Evolutionary conservation across 2,797 vertebrate genomes (phyloP).

Genomic region (Brachymystax lenok): DNA sequence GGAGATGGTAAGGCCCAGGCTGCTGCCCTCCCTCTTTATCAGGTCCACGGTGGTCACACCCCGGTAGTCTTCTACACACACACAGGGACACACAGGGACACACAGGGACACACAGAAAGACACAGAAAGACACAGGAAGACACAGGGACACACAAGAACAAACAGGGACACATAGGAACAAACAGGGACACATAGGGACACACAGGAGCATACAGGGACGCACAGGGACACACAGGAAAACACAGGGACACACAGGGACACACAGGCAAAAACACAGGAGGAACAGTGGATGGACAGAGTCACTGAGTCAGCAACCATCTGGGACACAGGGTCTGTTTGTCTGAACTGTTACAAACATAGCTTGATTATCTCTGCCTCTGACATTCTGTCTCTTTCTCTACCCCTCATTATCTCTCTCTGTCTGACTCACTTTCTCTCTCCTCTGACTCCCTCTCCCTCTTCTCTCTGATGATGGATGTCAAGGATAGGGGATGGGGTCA

Average conservation of each 20-base stretch:
- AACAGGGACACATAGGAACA: conserved; percentile 31
- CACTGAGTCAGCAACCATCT: conserved; percentile 47
- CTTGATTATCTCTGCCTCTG: conserved; percentile 1
- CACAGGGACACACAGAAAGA: conserved; percentile 50
- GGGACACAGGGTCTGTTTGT: conserved; percentile 47
- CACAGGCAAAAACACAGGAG: conserved; percentile 50
- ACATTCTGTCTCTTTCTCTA: conserved; percentile 1
- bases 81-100: conserved; percentile 55
- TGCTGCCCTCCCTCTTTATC: conserved; percentile 96
- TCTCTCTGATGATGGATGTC: conserved; percentile 28
- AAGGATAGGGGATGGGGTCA: conserved; percentile 14
- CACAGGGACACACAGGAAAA: conserved; percentile 45
- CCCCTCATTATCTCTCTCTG: conserved; percentile 2
- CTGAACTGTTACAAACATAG: conserved; percentile 41
- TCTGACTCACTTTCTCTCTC: not conserved
- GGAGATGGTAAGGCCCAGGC: conserved; percentile 94
- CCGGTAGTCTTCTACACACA: conserved; percentile 87
- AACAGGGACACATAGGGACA: conserved; percentile 47
- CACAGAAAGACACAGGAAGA: conserved; percentile 31
- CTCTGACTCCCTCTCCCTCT: conserved; percentile 10
- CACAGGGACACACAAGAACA: conserved; percentile 47
- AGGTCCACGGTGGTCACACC: conserved; percentile 95
- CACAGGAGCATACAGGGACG: conserved; percentile 30
- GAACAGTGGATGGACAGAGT: conserved; percentile 27
- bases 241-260: conserved; percentile 32